These are phyloP conservation scores for Subacronicta megacephala DNA, from an alignment of 2,888 invertebrate species.

Conservation along the genomic window DNA sequence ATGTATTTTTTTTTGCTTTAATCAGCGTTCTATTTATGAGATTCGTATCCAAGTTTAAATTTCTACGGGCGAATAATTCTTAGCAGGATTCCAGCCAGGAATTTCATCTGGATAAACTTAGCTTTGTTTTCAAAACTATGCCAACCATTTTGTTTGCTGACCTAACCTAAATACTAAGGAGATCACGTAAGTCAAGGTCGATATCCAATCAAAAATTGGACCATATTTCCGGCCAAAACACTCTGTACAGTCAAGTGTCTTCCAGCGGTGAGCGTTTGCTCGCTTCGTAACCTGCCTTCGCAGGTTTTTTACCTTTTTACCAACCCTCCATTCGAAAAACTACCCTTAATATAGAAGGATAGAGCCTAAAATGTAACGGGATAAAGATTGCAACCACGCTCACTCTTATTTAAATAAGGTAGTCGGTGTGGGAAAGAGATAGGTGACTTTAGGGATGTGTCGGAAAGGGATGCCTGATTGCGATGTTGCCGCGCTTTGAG, in stretches of 20 bases:
- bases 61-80: too few relatives aligned
- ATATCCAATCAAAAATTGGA: slow-evolving; percentile 69
- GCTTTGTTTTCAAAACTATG: slow-evolving; percentile 7
- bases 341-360: slow-evolving; percentile 62
- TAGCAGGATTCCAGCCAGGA: too few relatives aligned
- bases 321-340: slow-evolving; percentile 47
- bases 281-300: slow-evolving; percentile 77
- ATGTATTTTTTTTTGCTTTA: too few relatives aligned
- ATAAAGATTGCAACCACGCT: slow-evolving; percentile 68
- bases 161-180: slow-evolving; percentile 47
- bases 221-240: slow-evolving; percentile 81
- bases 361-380: slow-evolving; percentile 67
- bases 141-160: slow-evolving; percentile 23
- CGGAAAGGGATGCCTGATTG: slow-evolving; percentile 72
- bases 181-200: slow-evolving; percentile 62
- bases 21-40: too few relatives aligned
- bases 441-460: slow-evolving; percentile 69
- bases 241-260: slow-evolving; percentile 78
- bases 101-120: background rate
- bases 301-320: slow-evolving; percentile 76
- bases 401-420: slow-evolving; percentile 89
- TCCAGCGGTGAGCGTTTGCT: slow-evolving; percentile 72
- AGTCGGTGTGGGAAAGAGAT: slow-evolving; percentile 80
- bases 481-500: slow-evolving; percentile 80
- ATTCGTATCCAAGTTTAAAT: too few relatives aligned